Evolutionary conservation across 2,888 invertebrate genomes (phyloP).

Genomic region (Yponomeuta cagnagella): DNA sequence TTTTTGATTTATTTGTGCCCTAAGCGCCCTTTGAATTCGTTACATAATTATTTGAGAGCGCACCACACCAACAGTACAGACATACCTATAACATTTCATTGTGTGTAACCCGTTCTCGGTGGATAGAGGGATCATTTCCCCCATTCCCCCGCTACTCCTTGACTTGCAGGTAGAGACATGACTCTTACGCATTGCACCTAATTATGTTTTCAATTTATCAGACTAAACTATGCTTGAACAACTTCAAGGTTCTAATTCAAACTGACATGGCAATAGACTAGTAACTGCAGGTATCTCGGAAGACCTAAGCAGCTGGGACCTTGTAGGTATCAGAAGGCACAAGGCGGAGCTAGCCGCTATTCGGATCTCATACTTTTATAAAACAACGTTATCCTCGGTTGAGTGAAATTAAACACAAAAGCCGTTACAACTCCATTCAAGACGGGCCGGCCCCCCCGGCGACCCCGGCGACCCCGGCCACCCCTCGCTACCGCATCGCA

Average conservation of each 20-base stretch:
- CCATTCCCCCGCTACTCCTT: slow-evolving; percentile 25
- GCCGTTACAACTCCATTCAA: not conserved
- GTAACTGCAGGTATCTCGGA: too few relatives aligned
- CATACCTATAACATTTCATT: slow-evolving; percentile 4
- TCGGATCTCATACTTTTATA: too few relatives aligned
- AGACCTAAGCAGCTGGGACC: too few relatives aligned
- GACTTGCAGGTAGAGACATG: slow-evolving; percentile 41
- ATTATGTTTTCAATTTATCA: too few relatives aligned
- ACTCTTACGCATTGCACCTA: slow-evolving; percentile 25
- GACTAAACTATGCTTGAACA: not conserved
- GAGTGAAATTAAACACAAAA: not conserved
- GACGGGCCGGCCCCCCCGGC: not conserved
- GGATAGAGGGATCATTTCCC: slow-evolving; percentile 13
- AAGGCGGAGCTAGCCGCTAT: too few relatives aligned
- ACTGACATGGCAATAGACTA: too few relatives aligned
- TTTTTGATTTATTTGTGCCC: too few relatives aligned
- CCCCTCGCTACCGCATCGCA: not conserved
- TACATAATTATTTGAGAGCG: not conserved
- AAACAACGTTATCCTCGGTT: too few relatives aligned
- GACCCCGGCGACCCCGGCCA: not conserved
- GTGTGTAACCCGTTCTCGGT: not conserved
- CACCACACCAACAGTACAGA: not conserved
- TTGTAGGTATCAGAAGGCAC: too few relatives aligned
- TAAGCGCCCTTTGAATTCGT: not conserved
- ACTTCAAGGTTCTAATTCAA: not conserved